Base-by-base conservation (phyloP, 1,140 invertebrate genomes). In the Aphelinus atriplicis region DNA sequence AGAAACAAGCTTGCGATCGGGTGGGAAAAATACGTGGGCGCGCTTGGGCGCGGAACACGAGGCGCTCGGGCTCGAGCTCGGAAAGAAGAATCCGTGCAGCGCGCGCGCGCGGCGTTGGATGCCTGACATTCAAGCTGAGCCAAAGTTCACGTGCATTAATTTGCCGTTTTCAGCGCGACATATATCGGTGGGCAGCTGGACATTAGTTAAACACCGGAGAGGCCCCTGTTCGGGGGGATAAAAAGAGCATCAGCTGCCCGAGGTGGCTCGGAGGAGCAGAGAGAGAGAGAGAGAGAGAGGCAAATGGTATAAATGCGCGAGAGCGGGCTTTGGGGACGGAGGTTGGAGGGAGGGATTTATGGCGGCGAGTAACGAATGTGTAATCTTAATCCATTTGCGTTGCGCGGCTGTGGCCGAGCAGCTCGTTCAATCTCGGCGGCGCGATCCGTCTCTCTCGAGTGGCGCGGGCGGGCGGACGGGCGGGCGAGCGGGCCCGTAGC, bases 381-480 rank as follows among this genome's bases (percentile, higher is more conserved):
- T 74, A 74, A 74, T 74, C 72, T 74, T 68, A 74, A 74, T 74
- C 72, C 72, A 74, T 74, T 74, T 74, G 26, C 65, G 67, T 71
- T 71, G 63, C 64, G 46, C 26, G 26, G 26, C 26, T 26, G 26
- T 26, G 26, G 26, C 26, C 26, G 26, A 26, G 26, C 26, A 26
- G 26, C 48, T 42, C 6, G 26, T 53, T 71, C 68, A 45, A 62
- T 71, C 51, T 57, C 58, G 26, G 1, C 48, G 47, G 83, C n/a
- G 95, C 94, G 94, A 26, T 89, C 87, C 75, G 4, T 5, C 50
- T 64, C 43, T 72, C 58, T 64, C 43, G 26, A 26, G 26, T 26
- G 26, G 26, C 26, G 26, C 26, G 26, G 26, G 26, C 26, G 26
- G 26, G 26, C 26, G 26, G 26, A 26, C 26, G 26, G 26, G 26